A percentile compares a stretch with the other conserved stretches of the same genome.
These are phyloP conservation scores for Drosophila parthenogenetica DNA, from an alignment of 2,888 invertebrate species.

Conservation along the genomic window DNA sequence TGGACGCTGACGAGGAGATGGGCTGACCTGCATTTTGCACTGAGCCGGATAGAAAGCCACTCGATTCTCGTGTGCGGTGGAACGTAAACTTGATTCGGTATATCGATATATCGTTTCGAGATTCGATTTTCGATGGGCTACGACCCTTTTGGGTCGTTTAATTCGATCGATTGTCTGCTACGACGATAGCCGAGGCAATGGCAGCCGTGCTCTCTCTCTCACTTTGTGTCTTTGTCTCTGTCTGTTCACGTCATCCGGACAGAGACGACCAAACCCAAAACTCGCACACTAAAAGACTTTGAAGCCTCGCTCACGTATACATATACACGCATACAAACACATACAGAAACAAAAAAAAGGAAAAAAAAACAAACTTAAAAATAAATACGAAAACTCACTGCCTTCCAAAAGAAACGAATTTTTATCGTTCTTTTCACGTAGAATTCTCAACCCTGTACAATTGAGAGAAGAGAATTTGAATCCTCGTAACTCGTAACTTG, in stretches of 20 bases:
- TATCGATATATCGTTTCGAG: constrained; percentile 16
- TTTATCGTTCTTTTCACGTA: constrained; percentile 36
- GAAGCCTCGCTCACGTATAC: constrained; percentile 73
- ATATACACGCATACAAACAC: constrained; percentile 21
- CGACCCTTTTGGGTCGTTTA: constrained; percentile 19
- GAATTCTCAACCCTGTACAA: constrained; percentile 52
- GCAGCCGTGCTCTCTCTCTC: constrained; percentile 35
- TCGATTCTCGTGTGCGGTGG: constrained; percentile 61
- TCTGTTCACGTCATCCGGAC: constrained; percentile 12
- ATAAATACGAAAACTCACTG: constrained; percentile 63
- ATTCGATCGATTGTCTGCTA: constrained; percentile 23
- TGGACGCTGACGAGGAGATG: constrained; percentile 64
- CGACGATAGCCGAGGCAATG: constrained; percentile 48
- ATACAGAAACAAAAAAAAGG: constrained; percentile 22
- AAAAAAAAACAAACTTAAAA: too few species aligned
- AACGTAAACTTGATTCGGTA: constrained; percentile 51
- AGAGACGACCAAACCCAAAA: constrained; percentile 34
- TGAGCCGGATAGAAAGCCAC: constrained; percentile 38
- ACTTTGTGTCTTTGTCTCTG: background rate
- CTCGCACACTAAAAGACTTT: constrained; percentile 69
- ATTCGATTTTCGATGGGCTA: constrained; percentile 17
- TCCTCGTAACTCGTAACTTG: constrained; percentile 44
- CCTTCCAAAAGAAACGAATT: constrained; percentile 64
- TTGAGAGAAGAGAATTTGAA: constrained; percentile 38
- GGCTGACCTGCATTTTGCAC: constrained; percentile 55